These are phyloP conservation scores for Prunella strophiata DNA, from an alignment of 2,797 vertebrate genomes.

Conservation along the genomic window DNA sequence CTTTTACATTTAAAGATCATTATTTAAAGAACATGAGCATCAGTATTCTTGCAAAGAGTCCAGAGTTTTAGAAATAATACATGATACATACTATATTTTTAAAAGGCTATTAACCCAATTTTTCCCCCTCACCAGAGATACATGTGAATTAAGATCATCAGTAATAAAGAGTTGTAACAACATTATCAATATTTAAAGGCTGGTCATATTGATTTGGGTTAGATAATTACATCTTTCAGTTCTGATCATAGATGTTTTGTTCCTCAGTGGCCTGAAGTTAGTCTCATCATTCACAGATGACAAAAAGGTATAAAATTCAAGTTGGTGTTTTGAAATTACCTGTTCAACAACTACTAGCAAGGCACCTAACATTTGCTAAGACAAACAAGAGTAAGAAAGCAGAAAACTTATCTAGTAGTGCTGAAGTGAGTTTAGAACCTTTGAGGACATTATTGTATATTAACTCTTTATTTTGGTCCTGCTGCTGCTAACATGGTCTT, in stretches of 20 bases:
- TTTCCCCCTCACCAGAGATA: rapidly evolving
- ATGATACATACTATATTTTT: not conserved
- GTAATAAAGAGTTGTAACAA: not conserved
- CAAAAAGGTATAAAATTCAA: not conserved
- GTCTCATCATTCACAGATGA: not conserved
- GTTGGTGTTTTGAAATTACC: not conserved
- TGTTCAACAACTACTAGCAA: not conserved
- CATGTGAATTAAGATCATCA: not conserved
- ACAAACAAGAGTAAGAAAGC: not conserved
- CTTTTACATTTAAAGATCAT: not conserved
- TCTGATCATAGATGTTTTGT: not conserved
- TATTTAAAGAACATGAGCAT: not conserved
- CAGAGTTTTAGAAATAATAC: not conserved
- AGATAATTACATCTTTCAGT: not conserved
- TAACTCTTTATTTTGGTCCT: not conserved
- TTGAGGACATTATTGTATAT: not conserved
- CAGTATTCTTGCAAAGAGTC: not conserved
- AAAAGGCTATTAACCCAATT: not conserved
- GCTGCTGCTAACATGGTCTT: not conserved
- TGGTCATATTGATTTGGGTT: not conserved
- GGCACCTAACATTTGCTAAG: not conserved
- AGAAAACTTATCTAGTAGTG: not conserved
- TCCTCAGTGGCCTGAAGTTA: not conserved
- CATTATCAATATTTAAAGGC: not conserved
- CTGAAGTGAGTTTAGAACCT: not conserved